These are phyloP conservation scores for Drosophila mulleri DNA, from an alignment of 2,888 invertebrate genomes.

Conservation along the genomic window DNA sequence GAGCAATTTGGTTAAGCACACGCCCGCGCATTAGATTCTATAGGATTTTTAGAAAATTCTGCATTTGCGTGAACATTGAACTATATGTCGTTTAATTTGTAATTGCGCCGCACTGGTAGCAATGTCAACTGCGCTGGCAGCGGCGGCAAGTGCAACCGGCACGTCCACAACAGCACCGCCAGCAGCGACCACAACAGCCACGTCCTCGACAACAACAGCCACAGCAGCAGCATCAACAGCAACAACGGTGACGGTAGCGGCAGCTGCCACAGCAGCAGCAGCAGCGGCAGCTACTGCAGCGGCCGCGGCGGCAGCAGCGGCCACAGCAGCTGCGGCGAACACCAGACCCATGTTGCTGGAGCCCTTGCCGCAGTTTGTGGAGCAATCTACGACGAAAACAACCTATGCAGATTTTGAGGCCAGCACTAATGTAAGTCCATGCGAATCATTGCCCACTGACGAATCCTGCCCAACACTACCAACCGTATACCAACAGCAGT, in stretches of 20 bases:
- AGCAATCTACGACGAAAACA: slow-evolving; percentile 25
- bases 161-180: slow-evolving; percentile 36
- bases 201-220: slow-evolving; percentile 22
- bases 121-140: slow-evolving; percentile 74
- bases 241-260: slow-evolving; percentile 9
- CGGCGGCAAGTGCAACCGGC: slow-evolving; percentile 51
- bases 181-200: slow-evolving; percentile 19
- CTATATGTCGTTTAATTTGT: slow-evolving; percentile 70
- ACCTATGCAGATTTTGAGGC: slow-evolving; percentile 24
- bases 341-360: slow-evolving; percentile 42
- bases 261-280: slow-evolving; percentile 4
- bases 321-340: slow-evolving; percentile 9
- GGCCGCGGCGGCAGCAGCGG: not conserved
- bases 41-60: slow-evolving; percentile 54
- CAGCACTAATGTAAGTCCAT: slow-evolving; percentile 29
- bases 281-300: not conserved
- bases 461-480: not conserved
- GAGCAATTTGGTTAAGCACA: slow-evolving; percentile 62
- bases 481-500: slow-evolving; percentile 4
- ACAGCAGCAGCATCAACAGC: slow-evolving; percentile 22
- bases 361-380: slow-evolving; percentile 39
- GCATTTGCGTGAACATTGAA: slow-evolving; percentile 62
- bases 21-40: slow-evolving; percentile 58
- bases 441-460: slow-evolving; percentile 4
- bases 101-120: slow-evolving; percentile 67